phyloP scores from a whole-genome alignment of 2,113 vertebrate species.

The Chlamydotis undulata region DNA sequence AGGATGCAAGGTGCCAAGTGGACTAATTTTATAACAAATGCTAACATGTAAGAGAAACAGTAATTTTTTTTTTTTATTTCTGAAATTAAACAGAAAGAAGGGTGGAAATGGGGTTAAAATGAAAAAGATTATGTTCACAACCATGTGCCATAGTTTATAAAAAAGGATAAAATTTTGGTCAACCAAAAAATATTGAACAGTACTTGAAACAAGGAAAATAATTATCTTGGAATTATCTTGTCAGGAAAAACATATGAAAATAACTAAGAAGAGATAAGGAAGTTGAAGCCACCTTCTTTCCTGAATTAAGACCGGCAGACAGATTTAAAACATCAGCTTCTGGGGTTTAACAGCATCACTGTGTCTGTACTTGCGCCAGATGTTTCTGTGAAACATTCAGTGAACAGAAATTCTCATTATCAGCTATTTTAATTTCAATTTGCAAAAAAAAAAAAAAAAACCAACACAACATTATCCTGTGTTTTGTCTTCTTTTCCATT shows the following conservation, averaged over 20 bases:
- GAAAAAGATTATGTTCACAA: neutral
- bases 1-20: neutral
- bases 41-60: neutral
- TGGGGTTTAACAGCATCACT: neutral
- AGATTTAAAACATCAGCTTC: neutral
- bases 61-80: neutral
- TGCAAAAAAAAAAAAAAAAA: neutral
- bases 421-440: neutral
- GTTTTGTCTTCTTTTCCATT: neutral
- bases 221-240: neutral
- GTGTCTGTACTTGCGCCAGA: neutral
- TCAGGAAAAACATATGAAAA: neutral
- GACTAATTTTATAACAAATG: neutral
- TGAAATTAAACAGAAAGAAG: neutral
- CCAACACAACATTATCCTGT: neutral
- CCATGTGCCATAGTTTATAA: rapidly evolving
- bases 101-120: neutral
- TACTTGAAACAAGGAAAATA: neutral
- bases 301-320: neutral
- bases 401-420: neutral
- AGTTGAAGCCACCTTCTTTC: neutral
- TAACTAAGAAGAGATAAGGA: neutral
- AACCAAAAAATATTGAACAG: neutral
- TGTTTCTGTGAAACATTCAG: neutral
- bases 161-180: neutral